These are phyloP conservation scores for Podocnemis expansa DNA, from an alignment of 2,113 vertebrate species.

Conservation along the genomic window DNA sequence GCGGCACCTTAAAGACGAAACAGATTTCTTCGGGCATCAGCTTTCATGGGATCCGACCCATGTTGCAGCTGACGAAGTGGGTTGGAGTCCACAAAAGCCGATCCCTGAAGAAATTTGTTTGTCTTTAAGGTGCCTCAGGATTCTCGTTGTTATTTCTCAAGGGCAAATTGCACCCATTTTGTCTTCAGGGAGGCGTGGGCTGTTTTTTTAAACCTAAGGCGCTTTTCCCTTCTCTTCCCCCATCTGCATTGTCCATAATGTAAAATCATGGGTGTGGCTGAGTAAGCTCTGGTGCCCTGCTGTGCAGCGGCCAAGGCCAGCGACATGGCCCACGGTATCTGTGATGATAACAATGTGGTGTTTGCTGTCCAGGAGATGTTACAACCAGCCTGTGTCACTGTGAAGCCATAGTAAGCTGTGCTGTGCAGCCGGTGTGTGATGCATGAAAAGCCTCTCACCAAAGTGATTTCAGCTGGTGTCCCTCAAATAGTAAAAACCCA, in stretches of 20 bases:
- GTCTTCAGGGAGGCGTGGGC: not conserved
- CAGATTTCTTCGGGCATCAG: no score
- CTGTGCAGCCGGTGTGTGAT: not conserved
- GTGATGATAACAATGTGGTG: not conserved
- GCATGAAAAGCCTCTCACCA: not conserved
- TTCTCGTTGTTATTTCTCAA: no score
- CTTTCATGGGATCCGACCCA: no score
- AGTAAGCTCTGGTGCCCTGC: not conserved
- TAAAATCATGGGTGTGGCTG: not conserved
- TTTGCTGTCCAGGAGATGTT: not conserved
- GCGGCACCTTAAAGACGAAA: no score
- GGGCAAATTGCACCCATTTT: not conserved
- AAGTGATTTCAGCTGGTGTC: not conserved
- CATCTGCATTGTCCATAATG: not conserved
- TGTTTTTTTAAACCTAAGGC: not conserved
- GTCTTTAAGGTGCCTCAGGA: no score
- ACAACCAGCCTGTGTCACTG: not conserved
- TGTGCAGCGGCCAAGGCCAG: not conserved
- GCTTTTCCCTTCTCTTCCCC: not conserved
- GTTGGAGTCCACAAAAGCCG: no score
- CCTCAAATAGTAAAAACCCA: not conserved
- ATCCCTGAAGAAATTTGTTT: no score
- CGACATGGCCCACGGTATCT: no score
- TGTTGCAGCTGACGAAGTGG: no score
- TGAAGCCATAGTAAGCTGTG: not conserved